Evolutionary conservation across 2,888 invertebrate species (phyloP).

Genomic region (Thecocarcelia acutangulata): DNA sequence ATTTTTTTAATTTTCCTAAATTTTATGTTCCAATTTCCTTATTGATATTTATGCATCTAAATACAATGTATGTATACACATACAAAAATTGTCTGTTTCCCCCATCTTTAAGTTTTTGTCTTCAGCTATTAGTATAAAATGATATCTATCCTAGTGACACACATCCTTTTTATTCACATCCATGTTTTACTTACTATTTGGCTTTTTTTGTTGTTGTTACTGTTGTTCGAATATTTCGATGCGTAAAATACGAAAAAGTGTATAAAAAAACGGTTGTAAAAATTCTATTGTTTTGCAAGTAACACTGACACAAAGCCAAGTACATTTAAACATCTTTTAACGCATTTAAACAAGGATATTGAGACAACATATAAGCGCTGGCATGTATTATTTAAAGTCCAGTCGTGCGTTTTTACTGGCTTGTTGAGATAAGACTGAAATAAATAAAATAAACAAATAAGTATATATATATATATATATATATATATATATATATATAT

Average conservation of each 20-base stretch:
- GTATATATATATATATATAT: not conserved
- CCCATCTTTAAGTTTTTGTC: conserved; percentile 17
- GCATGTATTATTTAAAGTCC: conserved; percentile 61
- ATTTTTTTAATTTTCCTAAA: not conserved
- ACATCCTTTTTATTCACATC: conserved; percentile 63
- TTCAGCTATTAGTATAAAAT: conserved; percentile 46
- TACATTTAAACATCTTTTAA: conserved; percentile 26
- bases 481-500: not conserved
- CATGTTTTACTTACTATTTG: conserved; percentile 15
- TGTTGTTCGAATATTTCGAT: conserved; percentile 46
- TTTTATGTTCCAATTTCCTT: conserved; percentile 53
- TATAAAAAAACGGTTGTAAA: conserved; percentile 17
- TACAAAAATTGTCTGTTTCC: conserved; percentile 9
- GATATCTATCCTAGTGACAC: conserved; percentile 68
- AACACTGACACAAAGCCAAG: conserved; percentile 29
- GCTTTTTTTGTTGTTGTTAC: too few species aligned
- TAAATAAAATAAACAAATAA: conserved; percentile 12
- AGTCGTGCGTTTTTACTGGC: conserved; percentile 59
- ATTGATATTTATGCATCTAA: conserved; percentile 29
- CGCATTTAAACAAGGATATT: conserved; percentile 59
- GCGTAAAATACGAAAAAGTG: conserved; percentile 51
- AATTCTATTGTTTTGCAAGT: conserved; percentile 30
- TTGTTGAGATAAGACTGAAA: not conserved
- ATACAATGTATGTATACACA: not conserved
- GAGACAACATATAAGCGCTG: conserved; percentile 14